These are phyloP conservation scores for Aphelinus atriplicis DNA, from an alignment of 1,140 invertebrate genomes.

Conservation along the genomic window DNA sequence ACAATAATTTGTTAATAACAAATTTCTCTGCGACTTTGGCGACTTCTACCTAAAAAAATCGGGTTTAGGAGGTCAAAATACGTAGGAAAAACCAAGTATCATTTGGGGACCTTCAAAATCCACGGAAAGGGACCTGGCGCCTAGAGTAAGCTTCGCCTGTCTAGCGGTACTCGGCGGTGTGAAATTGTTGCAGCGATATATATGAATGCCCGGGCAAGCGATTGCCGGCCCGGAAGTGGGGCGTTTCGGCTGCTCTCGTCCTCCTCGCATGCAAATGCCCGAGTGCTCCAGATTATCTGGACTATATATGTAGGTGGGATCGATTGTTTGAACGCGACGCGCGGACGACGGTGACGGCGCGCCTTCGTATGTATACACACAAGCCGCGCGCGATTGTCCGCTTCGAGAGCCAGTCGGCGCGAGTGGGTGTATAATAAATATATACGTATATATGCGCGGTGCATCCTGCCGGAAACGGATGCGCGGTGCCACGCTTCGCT, in stretches of 20 bases:
- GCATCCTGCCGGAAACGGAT: slow-evolving; percentile 66
- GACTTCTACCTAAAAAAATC: too few species aligned
- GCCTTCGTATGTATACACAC: neutral
- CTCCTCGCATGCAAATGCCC: slow-evolving; percentile 1
- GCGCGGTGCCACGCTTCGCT: slow-evolving; percentile 59
- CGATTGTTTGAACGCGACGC: slow-evolving; percentile 1
- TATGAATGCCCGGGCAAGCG: neutral
- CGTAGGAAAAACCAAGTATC: too few species aligned
- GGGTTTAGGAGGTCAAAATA: too few species aligned
- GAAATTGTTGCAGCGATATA: neutral
- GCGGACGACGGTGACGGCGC: slow-evolving; percentile 2
- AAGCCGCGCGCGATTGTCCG: neutral
- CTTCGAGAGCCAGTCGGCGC: too few species aligned
- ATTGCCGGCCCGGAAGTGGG: slow-evolving; percentile 7
- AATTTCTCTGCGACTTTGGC: too few species aligned
- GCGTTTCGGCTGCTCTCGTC: neutral
- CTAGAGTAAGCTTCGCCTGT: too few species aligned
- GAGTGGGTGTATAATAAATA: neutral
- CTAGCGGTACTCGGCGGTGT: too few species aligned
- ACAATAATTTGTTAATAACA: too few species aligned
- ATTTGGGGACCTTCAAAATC: too few species aligned
- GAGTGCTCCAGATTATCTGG: slow-evolving; percentile 10
- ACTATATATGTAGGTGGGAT: neutral
- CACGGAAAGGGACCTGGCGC: too few species aligned
- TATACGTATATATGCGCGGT: slow-evolving; percentile 10